These are phyloP conservation scores for Neosalanx taihuensis DNA, from an alignment of 2,797 vertebrate species.

Conservation along the genomic window DNA sequence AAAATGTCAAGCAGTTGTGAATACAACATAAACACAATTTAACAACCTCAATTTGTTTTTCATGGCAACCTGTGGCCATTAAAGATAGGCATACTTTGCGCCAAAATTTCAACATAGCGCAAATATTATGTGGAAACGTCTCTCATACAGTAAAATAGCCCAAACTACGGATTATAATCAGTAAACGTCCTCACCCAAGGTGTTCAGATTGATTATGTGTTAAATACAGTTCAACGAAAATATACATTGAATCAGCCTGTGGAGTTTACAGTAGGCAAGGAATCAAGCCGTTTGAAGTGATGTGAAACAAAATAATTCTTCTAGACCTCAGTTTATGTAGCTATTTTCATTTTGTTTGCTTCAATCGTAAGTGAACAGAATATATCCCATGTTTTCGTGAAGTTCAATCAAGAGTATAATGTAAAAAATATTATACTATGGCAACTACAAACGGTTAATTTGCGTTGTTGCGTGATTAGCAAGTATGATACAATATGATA, in stretches of 20 bases:
- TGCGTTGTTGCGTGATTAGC: neutral
- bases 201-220: neutral
- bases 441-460: neutral
- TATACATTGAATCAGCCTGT: neutral
- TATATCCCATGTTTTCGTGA: neutral
- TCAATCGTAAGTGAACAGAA: neutral
- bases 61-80: neutral
- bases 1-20: conserved; percentile 52
- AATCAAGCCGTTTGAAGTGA: neutral
- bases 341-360: neutral
- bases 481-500: neutral
- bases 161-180: neutral
- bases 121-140: neutral
- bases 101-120: neutral
- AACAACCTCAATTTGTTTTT: conserved; percentile 21
- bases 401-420: neutral
- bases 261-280: neutral
- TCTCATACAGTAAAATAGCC: neutral
- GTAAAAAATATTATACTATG: neutral
- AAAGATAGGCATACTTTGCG: neutral
- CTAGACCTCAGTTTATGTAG: neutral
- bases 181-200: neutral
- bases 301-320: neutral
- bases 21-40: conserved; percentile 39
- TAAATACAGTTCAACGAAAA: neutral